A percentile compares a stretch with the other conserved stretches of the same genome.
These are phyloP conservation scores for Chaetops frenatus DNA, from an alignment of 2,113 vertebrate genomes.

Conservation along the genomic window DNA sequence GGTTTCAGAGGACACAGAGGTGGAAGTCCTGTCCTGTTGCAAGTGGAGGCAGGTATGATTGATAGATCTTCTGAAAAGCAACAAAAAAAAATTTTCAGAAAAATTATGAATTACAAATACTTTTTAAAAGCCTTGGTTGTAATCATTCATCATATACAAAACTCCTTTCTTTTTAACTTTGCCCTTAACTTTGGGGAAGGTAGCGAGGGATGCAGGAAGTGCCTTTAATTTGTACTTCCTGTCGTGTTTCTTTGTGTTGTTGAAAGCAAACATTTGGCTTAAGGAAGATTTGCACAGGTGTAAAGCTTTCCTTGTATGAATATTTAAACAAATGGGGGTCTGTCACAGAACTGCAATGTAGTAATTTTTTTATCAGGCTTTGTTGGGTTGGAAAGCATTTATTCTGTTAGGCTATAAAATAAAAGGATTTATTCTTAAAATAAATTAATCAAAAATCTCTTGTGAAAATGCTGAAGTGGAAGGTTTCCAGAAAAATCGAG, in stretches of 20 bases:
- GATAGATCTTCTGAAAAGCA: neutral
- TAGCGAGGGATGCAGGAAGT: neutral
- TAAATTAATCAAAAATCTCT: constrained; percentile 31
- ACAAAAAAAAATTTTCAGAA: neutral
- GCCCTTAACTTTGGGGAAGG: neutral
- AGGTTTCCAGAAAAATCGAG: constrained; percentile 22
- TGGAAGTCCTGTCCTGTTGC: neutral
- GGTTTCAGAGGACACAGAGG: neutral
- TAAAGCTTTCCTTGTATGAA: constrained; percentile 19
- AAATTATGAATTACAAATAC: neutral
- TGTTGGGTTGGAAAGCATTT: neutral
- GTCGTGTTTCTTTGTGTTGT: neutral
- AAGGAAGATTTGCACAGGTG: constrained; percentile 32
- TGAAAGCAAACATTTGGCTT: neutral
- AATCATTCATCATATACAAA: neutral
- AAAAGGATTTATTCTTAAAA: neutral
- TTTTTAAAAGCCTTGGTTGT: neutral
- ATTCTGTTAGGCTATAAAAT: neutral
- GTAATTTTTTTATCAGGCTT: neutral
- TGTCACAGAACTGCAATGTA: neutral
- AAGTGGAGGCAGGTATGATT: neutral
- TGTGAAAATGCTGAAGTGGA: constrained; percentile 34
- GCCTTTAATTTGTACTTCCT: neutral
- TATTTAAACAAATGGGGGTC: neutral
- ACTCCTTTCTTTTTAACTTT: neutral